Percentiles rank a stretch among this genome's conserved stretches.
Evolutionary conservation across 2,797 vertebrate species (phyloP).

Genomic region (Malacoraja senta): DNA sequence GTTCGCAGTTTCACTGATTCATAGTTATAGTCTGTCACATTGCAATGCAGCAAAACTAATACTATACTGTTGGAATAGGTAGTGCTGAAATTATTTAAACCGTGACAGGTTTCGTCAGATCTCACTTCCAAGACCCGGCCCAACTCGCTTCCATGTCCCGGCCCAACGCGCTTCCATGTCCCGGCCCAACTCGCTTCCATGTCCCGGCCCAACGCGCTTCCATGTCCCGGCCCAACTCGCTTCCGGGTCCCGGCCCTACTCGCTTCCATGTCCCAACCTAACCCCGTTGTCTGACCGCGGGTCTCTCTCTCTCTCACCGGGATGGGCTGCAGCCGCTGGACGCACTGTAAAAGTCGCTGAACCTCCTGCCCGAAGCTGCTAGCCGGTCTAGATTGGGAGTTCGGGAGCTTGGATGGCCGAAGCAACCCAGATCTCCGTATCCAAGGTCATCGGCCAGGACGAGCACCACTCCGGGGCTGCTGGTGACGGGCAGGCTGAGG

Average conservation of each 20-base stretch:
- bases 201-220: too few relatives aligned
- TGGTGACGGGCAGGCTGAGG: not conserved
- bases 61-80: not conserved
- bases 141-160: too few relatives aligned
- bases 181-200: too few relatives aligned
- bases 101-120: too few relatives aligned
- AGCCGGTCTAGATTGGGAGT: slow-evolving; percentile 75
- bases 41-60: not conserved
- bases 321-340: slow-evolving; percentile 76
- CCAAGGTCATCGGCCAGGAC: slow-evolving; percentile 86
- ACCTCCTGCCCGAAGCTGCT: slow-evolving; percentile 66
- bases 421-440: slow-evolving; percentile 75
- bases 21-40: not conserved
- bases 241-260: too few relatives aligned
- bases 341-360: slow-evolving; percentile 75
- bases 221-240: too few relatives aligned
- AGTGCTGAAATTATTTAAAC: not conserved
- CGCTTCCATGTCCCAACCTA: too few relatives aligned
- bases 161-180: too few relatives aligned
- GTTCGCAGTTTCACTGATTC: not conserved
- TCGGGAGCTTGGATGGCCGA: slow-evolving; percentile 75
- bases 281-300: accelerated
- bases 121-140: too few relatives aligned
- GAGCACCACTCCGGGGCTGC: slow-evolving; percentile 69
- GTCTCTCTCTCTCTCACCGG: slow-evolving; percentile 52